Evolutionary conservation across 2,797 vertebrate species (phyloP).

Genomic region (Heteromormyrus szaboi): DNA sequence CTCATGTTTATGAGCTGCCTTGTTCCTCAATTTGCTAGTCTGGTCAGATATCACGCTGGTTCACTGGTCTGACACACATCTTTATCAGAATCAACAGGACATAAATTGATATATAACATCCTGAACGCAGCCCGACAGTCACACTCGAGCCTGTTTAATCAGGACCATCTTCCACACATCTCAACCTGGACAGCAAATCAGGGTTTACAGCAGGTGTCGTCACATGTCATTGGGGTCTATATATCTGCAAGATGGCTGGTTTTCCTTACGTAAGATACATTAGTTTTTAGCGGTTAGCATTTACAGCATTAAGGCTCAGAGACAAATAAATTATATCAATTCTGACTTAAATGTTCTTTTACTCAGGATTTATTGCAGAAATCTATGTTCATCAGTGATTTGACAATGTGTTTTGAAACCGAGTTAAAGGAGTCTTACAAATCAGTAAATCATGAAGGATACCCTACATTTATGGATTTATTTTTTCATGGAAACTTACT

Average conservation of each 20-base stretch:
- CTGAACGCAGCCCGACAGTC: neutral
- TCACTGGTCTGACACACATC: conserved; percentile 2
- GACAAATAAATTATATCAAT: neutral
- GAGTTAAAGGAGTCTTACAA: neutral
- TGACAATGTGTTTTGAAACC: neutral
- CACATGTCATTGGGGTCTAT: neutral
- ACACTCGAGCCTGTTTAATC: neutral
- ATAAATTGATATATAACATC: conserved; percentile 17
- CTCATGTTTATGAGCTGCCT: neutral
- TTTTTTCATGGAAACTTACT: neutral
- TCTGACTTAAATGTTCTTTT: neutral
- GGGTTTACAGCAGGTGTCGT: neutral
- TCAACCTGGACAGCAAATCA: neutral
- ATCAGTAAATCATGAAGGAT: neutral
- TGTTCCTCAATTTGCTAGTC: neutral
- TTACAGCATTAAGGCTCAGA: neutral
- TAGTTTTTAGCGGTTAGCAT: neutral
- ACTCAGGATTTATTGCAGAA: neutral
- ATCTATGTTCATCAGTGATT: neutral
- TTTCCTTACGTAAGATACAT: neutral
- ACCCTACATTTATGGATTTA: neutral
- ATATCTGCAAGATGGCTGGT: neutral
- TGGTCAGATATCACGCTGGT: neutral
- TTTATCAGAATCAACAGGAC: neutral
- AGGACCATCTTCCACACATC: conserved; percentile 22